phyloP scores from a whole-genome alignment of 2,888 invertebrate genomes.

The Augiades crinisus region DNA sequence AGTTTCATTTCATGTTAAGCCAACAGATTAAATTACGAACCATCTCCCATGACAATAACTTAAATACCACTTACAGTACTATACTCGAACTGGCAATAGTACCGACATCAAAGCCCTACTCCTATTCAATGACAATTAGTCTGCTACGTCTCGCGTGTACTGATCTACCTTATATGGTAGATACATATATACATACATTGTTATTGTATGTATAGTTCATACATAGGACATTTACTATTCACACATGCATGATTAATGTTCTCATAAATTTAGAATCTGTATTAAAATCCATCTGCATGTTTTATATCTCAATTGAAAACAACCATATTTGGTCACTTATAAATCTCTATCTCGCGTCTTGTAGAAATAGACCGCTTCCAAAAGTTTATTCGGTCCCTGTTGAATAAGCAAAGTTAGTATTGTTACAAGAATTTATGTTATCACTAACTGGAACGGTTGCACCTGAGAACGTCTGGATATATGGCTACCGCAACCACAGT shows the following conservation, averaged over 20 bases:
- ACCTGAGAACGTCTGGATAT: slow-evolving; percentile 25
- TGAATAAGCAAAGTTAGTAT: slow-evolving; percentile 17
- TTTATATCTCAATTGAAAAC: too few relatives aligned
- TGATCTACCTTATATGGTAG: not conserved
- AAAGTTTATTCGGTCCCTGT: not conserved
- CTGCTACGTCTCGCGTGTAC: slow-evolving; percentile 1
- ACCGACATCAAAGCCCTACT: slow-evolving; percentile 11
- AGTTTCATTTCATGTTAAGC: too few relatives aligned
- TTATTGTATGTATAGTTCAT: too few relatives aligned
- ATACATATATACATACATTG: not conserved
- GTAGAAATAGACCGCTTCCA: not conserved
- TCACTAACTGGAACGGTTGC: slow-evolving; percentile 18
- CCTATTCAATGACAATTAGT: slow-evolving; percentile 10
- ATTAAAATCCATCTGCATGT: too few relatives aligned
- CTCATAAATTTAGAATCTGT: too few relatives aligned
- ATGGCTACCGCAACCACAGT: slow-evolving; percentile 23
- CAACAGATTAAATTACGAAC: too few relatives aligned
- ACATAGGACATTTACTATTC: too few relatives aligned
- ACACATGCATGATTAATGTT: too few relatives aligned
- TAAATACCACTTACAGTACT: too few relatives aligned
- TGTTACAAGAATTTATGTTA: slow-evolving; percentile 24
- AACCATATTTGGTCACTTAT: too few relatives aligned
- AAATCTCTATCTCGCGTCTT: not conserved
- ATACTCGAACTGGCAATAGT: slow-evolving; percentile 1
- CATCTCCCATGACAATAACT: too few relatives aligned